Base-by-base conservation (phyloP, 2,797 vertebrate species). In the Tarsius wallacei region DNA sequence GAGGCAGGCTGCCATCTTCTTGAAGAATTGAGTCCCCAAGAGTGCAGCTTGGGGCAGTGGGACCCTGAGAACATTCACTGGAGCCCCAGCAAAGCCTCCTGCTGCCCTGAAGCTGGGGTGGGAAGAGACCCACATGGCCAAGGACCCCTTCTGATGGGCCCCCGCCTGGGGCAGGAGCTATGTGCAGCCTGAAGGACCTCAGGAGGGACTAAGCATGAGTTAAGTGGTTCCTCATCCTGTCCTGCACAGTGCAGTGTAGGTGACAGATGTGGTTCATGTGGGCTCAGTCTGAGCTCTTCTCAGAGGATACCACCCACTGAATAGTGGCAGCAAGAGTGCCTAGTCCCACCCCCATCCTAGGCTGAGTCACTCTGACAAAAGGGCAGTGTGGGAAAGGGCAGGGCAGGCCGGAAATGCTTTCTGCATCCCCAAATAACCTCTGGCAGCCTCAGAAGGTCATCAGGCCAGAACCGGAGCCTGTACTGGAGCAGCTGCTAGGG, bases 371-470 rank as follows among this genome's bases (percentile, higher is more conserved):
- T 95, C 81, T 73, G 31, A 92, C 83, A 93, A 97, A 97, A 96
- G 97, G 93, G 90, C 93, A 93, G 59, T 97, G 92, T 96, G 97
- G 96, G 96, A 97, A 97, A 97, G 78, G 97, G 94, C 63, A 91
- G 92, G 94, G 87, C 91, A 88, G 94, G 87, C 95, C 64, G 51
- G 97, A 97, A 97, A 97, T 93, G 93, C 87, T 87, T 97, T 93
- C 84, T 91, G 64, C 63, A 96, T 97, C 97, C 89, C 96, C 71
- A 98, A 97, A 97, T 97, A 98, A 97, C 96, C 90, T 93, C 81
- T 94, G 93, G 95, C 96, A 97, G 82, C 57, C 77, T 93, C 74
- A 68, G 82, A 97, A 97, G 94, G 96, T 97, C 87, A 96, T 42
- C 3, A 78, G 77, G 93, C 92, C 78, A 63, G 81, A 87, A 88